Conservation (phyloP, 2,113 vertebrate species). For the Chloroceryle aenea region DNA sequence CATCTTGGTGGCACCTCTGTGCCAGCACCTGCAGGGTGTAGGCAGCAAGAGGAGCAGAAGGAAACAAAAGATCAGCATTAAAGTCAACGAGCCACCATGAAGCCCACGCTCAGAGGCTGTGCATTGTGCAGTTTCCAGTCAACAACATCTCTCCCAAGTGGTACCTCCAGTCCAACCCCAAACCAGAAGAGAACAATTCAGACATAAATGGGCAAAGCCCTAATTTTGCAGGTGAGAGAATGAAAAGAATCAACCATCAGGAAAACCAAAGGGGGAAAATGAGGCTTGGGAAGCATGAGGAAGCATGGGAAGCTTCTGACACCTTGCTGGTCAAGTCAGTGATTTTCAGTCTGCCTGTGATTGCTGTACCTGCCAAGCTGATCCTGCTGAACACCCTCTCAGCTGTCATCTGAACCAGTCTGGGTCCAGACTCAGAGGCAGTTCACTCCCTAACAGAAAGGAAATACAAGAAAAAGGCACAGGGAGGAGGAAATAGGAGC, state of each 20-base stretch:
- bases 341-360: neutral
- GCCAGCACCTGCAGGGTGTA: neutral
- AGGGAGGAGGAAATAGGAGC: neutral
- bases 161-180: neutral
- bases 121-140: neutral
- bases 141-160: neutral
- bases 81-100: neutral
- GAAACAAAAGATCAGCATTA: neutral
- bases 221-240: neutral
- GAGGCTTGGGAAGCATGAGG: neutral
- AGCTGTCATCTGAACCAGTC: neutral
- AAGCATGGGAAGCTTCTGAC: neutral
- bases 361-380: neutral
- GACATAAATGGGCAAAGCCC: neutral
- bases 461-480: neutral
- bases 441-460: neutral
- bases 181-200: neutral
- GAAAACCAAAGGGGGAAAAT: neutral
- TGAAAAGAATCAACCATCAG: neutral
- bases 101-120: neutral
- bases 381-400: neutral
- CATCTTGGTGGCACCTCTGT: neutral
- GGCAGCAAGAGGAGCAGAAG: neutral
- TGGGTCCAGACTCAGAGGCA: neutral
- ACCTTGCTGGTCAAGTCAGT: neutral